Conservation (phyloP, 2,797 vertebrate species). For the Anguilla anguilla region DNA sequence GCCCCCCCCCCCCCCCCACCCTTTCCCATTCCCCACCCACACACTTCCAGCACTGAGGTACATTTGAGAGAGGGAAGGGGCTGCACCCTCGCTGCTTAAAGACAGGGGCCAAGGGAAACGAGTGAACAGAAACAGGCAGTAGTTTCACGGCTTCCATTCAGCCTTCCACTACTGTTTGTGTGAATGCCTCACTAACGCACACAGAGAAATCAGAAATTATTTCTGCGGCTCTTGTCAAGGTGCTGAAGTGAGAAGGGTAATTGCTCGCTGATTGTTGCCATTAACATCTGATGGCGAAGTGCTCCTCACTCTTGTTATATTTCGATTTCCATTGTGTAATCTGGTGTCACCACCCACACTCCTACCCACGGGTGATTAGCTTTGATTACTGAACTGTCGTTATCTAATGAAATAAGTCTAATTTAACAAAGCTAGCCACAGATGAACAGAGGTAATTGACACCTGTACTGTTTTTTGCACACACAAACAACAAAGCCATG, state of each 20-base stretch:
- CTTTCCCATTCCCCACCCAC: constrained; percentile 40
- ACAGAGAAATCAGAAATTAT: constrained; percentile 58
- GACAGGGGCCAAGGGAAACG: constrained; percentile 57
- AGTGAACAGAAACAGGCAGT: constrained; percentile 43
- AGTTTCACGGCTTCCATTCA: background rate
- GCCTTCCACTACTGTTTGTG: constrained; percentile 65
- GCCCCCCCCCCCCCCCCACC: background rate
- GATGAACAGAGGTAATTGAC: constrained; percentile 57
- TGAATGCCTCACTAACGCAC: constrained; percentile 51
- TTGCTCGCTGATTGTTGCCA: constrained; percentile 77
- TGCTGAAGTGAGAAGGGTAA: constrained; percentile 69
- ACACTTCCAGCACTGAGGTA: constrained; percentile 27
- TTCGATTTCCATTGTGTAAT: constrained; percentile 71
- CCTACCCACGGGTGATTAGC: constrained; percentile 68
- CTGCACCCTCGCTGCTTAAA: constrained; percentile 65
- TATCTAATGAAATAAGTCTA: constrained; percentile 67
- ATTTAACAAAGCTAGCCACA: constrained; percentile 55
- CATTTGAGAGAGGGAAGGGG: constrained; percentile 52
- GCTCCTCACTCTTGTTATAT: constrained; percentile 70
- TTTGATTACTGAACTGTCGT: constrained; percentile 58
- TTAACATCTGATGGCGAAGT: constrained; percentile 77
- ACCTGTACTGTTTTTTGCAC: constrained; percentile 40
- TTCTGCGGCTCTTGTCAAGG: constrained; percentile 75
- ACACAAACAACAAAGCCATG: constrained; percentile 7
- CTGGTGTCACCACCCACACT: constrained; percentile 72